Evolutionary conservation across 1,140 invertebrate genomes (phyloP), one percentile per base, ranked within the genome.

Genomic region (Drosophila ananassae): DNA sequence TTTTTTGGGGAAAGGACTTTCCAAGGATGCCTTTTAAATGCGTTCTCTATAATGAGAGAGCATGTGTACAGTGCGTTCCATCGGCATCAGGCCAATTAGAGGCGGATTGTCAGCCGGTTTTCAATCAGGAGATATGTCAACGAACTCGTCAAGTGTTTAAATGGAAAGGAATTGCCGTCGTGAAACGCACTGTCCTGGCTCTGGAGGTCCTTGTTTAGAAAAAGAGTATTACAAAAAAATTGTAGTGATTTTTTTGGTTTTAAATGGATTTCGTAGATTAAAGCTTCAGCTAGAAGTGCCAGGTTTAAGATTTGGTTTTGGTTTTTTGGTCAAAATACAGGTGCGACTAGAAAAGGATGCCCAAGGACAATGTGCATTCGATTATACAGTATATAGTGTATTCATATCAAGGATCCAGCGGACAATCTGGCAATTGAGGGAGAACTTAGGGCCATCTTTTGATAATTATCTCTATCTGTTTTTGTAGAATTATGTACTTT

Each of bases 221-320:
- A 39, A 41, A 32, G 54, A 47, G n/a, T 17, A 52, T 46, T 68
- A 28, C 3, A 30, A 24, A 47, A 67, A 53, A 39, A 37, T n/a
- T 17, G 25, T 32, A 66, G 34, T 30, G 30, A 55, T 53, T 71
- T 63, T 17, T 17, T 17, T 17, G 17, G 0, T 17, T 17, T 44
- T 22, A 12, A 39, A 9, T 28, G 56, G 48, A 53, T 10, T 69
- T 25, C 21, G 21, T 51, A 37, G 55, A 67, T 53, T 59, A 41
- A 53, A 57, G 59, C 63, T 53, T 59, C 73, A 56, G 78, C 73
- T 72, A 39, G 41, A 52, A 44, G 53, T 58, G 74, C 71, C 71
- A 74, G 74, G 74, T 72, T 71, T 48, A 17, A n/a, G 25, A 61
- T 68, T 72, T 32, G 8, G 2, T 12, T 37, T 37, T 37, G 10